Base-by-base conservation (phyloP, 2,888 invertebrate species). In the Cryptus armator region DNA sequence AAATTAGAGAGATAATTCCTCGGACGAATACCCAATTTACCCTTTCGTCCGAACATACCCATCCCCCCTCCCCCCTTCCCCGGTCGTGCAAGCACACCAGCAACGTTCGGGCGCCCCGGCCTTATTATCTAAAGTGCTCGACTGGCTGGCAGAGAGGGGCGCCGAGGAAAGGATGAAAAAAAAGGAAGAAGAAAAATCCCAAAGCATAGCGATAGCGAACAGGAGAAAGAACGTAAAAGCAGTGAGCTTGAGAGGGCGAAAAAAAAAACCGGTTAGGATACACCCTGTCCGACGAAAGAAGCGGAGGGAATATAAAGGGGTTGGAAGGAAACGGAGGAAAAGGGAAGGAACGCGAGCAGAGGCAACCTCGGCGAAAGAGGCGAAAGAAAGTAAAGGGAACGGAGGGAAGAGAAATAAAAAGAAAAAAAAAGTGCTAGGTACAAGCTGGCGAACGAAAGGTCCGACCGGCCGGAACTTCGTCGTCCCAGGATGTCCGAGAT, bases 1-100 rank as follows among this genome's bases (percentile, higher is more conserved):
- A 97, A 89, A 95, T 93, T 93, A 93, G 92, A 93, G 93, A 91
- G 93, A 93, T 93, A 93, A 93, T 93, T 93, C 92, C 92, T 93
- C 90, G 92, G 92, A 93, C 92, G 93, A 93, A 93, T 93, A 93
- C 92, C 92, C 92, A 93, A 93, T 93, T 93, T 93, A 93, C 92
- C 92, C 92, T 92, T 93, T 93, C 91, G 91, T 90, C 89, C 89
- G 89, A 87, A 88, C 89, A 87, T 78, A 83, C 86, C 85, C 67
- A 81, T 76, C 66, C 72, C 82, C 72, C 7, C 72, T 51, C 72
- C 80, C 76, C 9, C 80, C 53, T 67, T 80, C 72, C 9, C 80
- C 66, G 48, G 78, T 37, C 48, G 68, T 70, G 72, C 71, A 78
- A 68, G 66, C 81, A 53, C 37, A 43, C 78, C 46, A 75, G 71